A percentile compares a stretch with the other conserved stretches of the same genome.
These are phyloP conservation scores for Cottus gobio DNA, from an alignment of 2,113 vertebrate genomes.

Conservation along the genomic window DNA sequence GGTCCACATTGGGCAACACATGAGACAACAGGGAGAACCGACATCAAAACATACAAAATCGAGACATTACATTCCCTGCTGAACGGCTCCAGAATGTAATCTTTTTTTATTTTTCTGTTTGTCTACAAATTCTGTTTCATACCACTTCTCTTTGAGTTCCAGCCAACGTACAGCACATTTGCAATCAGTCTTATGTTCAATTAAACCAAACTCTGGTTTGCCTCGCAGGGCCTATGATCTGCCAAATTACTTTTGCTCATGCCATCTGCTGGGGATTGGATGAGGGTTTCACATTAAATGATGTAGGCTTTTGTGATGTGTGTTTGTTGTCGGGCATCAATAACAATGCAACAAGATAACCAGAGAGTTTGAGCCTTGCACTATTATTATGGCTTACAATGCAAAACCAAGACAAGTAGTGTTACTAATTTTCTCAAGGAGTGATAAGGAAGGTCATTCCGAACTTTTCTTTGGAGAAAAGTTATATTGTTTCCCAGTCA, in stretches of 20 bases:
- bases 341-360: neutral
- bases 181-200: neutral
- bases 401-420: neutral
- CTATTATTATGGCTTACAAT: neutral
- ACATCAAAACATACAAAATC: neutral
- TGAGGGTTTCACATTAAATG: neutral
- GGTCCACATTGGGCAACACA: slow-evolving; percentile 11
- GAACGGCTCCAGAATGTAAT: neutral
- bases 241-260: slow-evolving; percentile 6
- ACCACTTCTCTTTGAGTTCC: slow-evolving; percentile 2
- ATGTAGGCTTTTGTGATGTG: slow-evolving; percentile 2
- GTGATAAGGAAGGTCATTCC: neutral
- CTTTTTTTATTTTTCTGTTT: neutral
- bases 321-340: neutral
- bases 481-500: neutral
- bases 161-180: slow-evolving; percentile 2
- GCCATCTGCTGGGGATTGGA: slow-evolving; percentile 23
- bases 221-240: neutral
- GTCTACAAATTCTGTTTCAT: slow-evolving; percentile 3
- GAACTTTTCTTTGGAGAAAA: neutral
- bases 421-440: neutral
- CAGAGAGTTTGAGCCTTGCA: neutral
- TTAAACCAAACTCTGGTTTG: slow-evolving; percentile 5
- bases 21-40: neutral
- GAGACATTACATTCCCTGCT: neutral